Base-by-base conservation (phyloP, 1,140 invertebrate species). In the Heterodera schachtii region DNA sequence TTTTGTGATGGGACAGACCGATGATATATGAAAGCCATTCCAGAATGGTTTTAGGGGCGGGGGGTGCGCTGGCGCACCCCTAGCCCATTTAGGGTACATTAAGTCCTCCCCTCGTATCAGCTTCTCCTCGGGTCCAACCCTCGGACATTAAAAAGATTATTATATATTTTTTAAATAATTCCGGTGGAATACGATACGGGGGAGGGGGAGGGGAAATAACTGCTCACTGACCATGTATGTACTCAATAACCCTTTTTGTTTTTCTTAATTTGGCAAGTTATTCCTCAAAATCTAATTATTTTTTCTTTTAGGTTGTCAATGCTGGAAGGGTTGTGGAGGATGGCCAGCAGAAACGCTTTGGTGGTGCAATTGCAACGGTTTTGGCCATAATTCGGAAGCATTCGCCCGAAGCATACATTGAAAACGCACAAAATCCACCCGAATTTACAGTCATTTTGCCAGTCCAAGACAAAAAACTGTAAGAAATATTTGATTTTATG, bases 401-500 rank as follows among this genome's bases (percentile, higher is more conserved):
- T 66, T 73, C 74, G 3, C 70, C 69, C 2, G 43, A 79, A 21
- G 86, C 86, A 9, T 31, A 74, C 11, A 67, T 85, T 64, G 82
- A 87, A 70, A 86, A 75, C 19, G 64, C 67, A 6, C 60, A 52
- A 43, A 31, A 43, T 8, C 49, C 46, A 8, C 83, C 83, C 47
- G 80, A 86, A 67, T 86, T 86, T 81, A 76, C 75, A 9, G 67
- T 86, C 6, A 85, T 86, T 49, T 67, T 86, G 31, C 85, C 85
- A 13, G 66, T 79, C 43, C 47, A 88, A 21, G 57, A 88, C 7
- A 86, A 85, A 66, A 71, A 70, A 49, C 73, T 81, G 84, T 86
- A 64, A 64, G 9, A 52, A 64, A 16, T 64, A 8, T 52, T 52
- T 52, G 49, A 52, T 52, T 52, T 52, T 8, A 52, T 52, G 31